Conservation (phyloP, 2,888 invertebrate genomes). For the Drosophila incognita region DNA sequence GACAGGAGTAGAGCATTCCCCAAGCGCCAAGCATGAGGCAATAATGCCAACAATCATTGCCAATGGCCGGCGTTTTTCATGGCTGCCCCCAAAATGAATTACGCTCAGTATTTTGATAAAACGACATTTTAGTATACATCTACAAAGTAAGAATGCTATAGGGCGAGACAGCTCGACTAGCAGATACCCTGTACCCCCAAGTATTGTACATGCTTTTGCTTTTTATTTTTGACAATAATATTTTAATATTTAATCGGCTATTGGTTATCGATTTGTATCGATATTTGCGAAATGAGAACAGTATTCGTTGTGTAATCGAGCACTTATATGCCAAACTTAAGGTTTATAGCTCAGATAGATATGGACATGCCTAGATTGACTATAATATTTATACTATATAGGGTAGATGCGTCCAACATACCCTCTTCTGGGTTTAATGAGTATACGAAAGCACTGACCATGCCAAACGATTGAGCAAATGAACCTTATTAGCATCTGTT, state of each 20-base stretch:
- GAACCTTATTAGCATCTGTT: slow-evolving; percentile 66
- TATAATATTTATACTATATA: background rate
- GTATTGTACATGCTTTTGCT: background rate
- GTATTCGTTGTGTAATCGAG: background rate
- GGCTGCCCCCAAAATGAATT: background rate
- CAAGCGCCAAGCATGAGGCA: slow-evolving; percentile 16
- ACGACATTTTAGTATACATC: background rate
- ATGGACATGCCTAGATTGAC: background rate
- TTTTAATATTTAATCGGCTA: background rate
- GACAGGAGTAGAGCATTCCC: slow-evolving; percentile 6
- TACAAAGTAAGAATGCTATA: background rate
- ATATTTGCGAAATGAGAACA: background rate
- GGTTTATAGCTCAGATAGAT: background rate
- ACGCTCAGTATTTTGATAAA: slow-evolving; percentile 6
- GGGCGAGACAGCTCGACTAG: background rate
- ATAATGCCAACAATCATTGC: slow-evolving; percentile 28
- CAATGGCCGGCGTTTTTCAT: slow-evolving; percentile 17
- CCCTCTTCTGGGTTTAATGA: background rate
- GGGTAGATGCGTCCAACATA: background rate
- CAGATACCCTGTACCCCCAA: background rate
- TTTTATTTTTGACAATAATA: background rate
- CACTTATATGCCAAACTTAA: background rate
- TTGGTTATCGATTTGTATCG: background rate
- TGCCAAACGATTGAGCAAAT: slow-evolving; percentile 53
- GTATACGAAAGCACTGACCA: slow-evolving; percentile 59